Evolutionary conservation across 2,113 vertebrate species (phyloP).

Genomic region (Periophthalmus modestus): DNA sequence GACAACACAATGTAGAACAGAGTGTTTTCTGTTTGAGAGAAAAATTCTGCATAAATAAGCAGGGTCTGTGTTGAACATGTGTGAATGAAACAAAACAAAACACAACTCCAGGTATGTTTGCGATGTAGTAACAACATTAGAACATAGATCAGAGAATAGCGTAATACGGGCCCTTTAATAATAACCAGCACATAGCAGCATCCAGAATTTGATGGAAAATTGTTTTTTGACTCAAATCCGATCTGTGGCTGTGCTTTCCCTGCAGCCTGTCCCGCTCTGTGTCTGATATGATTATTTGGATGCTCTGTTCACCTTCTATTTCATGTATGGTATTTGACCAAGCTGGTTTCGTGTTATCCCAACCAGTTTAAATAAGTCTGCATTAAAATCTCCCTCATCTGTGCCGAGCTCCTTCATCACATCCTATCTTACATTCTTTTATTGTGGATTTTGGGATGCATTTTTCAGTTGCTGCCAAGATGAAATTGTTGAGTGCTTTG

Average conservation of each 20-base stretch:
- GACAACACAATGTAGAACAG: too few relatives aligned
- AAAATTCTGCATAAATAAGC: too few relatives aligned
- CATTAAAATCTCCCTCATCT: conserved; percentile 23
- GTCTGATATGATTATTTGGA: conserved; percentile 28
- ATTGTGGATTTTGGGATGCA: not conserved
- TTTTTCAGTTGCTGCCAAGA: not conserved
- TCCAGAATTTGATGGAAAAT: conserved; percentile 2
- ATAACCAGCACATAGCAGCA: not conserved
- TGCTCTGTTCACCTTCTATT: conserved; percentile 28
- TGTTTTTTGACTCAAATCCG: not conserved
- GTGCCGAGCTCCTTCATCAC: conserved; percentile 27
- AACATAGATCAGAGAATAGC: too few relatives aligned
- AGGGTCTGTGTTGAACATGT: too few relatives aligned
- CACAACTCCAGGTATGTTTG: too few relatives aligned
- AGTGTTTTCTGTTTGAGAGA: too few relatives aligned
- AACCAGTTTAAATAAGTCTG: conserved; percentile 30
- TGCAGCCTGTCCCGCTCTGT: conserved; percentile 11
- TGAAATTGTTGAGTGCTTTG: not conserved
- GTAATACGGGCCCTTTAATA: not conserved
- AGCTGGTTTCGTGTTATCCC: conserved; percentile 41
- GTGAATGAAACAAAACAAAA: too few relatives aligned
- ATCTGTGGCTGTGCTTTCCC: conserved; percentile 3
- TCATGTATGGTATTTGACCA: not conserved
- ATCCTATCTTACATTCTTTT: not conserved
- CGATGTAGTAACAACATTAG: too few relatives aligned